phyloP scores from a whole-genome alignment of 2,797 vertebrate species.

The Enteromius anoplus region DNA sequence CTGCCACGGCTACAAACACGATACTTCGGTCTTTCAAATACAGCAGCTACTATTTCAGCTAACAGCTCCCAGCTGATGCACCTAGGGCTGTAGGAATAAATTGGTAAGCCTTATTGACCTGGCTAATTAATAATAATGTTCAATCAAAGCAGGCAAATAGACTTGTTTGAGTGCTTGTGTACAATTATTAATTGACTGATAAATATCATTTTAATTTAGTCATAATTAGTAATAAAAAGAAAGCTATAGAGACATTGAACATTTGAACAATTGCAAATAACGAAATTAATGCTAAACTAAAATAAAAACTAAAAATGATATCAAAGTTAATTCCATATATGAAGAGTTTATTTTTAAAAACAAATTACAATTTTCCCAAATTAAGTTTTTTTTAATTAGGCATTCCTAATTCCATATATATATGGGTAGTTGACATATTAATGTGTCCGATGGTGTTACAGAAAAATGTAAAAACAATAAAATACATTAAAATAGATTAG shows the following conservation, averaged over 20 bases:
- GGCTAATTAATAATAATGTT: neutral
- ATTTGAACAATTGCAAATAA: neutral
- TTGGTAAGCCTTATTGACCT: neutral
- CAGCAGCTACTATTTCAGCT: conserved; percentile 4
- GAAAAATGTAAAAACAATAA: too few species aligned
- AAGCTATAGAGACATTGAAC: neutral
- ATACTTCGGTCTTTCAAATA: conserved; percentile 2
- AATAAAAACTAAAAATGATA: neutral
- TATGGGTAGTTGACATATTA: too few species aligned
- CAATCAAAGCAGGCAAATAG: neutral
- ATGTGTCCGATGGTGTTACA: too few species aligned
- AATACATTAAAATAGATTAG: too few species aligned
- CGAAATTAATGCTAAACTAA: neutral
- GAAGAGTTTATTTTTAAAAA: too few species aligned
- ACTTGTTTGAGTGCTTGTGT: neutral
- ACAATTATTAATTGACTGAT: neutral
- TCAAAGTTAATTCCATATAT: neutral
- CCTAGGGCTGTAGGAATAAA: neutral
- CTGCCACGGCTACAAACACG: conserved; percentile 12
- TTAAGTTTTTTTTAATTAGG: too few species aligned
- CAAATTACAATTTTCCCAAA: too few species aligned
- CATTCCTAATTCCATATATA: too few species aligned
- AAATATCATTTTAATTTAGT: neutral
- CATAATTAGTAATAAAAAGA: neutral
- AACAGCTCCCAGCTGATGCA: neutral